Base-by-base conservation (phyloP, 1,140 invertebrate genomes). In the Radopholus similis region DNA sequence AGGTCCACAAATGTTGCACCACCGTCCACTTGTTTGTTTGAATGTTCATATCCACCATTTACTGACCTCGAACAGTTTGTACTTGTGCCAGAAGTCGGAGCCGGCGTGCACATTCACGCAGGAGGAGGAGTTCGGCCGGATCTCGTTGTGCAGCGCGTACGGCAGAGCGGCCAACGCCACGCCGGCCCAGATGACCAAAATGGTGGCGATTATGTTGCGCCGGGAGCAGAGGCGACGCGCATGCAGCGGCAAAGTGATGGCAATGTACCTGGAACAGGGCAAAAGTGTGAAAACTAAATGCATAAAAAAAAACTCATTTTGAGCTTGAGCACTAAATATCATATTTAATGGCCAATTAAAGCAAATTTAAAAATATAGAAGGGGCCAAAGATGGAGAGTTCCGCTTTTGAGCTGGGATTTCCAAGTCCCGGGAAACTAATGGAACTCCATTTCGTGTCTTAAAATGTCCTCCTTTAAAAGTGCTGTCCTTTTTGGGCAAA, bases 201-300 rank as follows among this genome's bases (percentile, higher is more conserved):
- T 69, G n/a, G 64, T 64, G 23, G 73, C 32, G 13, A 77, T 23
- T 18, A 81, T 76, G 64, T 82, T 81, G 9, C 42, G 57, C n/a
- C 75, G 58, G 0, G 80, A 71, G 32, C 77, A 81, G 30, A 78
- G 56, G 6, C 63, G 69, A 15, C 80, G 75, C 4, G 72, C 78
- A 54, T 81, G 74, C 9, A 81, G 77, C 15, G 78, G 78, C 49
- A 73, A 72, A 0, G 78, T 72, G 15, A 82, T 81, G 15, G 78
- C 80, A 38, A 81, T 77, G 44, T 75, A 80, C 34, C 78, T 80
- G 56, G 58, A 82, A 8, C 21, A 47, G 44, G 26, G 44, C 0
- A 23, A 47, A 8, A 5, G 2, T 23, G 13, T n/a, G n/a, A n/a
- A n/a, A n/a, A n/a, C n/a, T n/a, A n/a, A n/a, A n/a, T n/a, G n/a